Conservation (phyloP, 2,113 vertebrate genomes). For the Solea solea region DNA sequence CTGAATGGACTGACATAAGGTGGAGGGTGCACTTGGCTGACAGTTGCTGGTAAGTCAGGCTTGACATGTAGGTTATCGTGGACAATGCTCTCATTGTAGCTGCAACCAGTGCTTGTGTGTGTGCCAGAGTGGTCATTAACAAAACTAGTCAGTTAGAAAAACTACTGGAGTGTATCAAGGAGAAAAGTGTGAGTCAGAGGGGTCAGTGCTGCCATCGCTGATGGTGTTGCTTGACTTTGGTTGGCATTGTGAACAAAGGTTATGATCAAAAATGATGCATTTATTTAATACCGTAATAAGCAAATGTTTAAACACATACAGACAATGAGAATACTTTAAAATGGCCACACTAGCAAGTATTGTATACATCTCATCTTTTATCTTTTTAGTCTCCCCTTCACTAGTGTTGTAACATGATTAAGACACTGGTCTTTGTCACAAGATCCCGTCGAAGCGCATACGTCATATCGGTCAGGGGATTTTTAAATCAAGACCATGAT, state of each 20-base stretch:
- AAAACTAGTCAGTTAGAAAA: slow-evolving; percentile 68
- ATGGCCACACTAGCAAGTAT: not conserved
- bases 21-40: slow-evolving; percentile 39
- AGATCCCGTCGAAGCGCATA: too few species aligned
- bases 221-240: slow-evolving; percentile 31
- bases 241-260: not conserved
- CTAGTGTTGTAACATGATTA: not conserved
- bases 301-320: slow-evolving; percentile 6
- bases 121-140: slow-evolving; percentile 67
- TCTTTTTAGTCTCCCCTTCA: slow-evolving; percentile 21
- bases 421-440: too few species aligned
- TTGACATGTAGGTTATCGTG: slow-evolving; percentile 72
- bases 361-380: not conserved
- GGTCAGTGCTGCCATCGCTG: slow-evolving; percentile 36
- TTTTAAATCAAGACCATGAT: too few species aligned
- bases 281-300: slow-evolving; percentile 28
- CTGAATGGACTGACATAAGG: slow-evolving; percentile 29
- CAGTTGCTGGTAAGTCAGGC: slow-evolving; percentile 62
- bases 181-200: slow-evolving; percentile 11
- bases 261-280: not conserved
- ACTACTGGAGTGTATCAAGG: slow-evolving; percentile 60
- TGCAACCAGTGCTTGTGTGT: slow-evolving; percentile 44
- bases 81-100: slow-evolving; percentile 72
- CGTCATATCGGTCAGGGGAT: too few species aligned
- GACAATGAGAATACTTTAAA: not conserved